phyloP scores from a whole-genome alignment of 2,113 vertebrate genomes.

The Lepus europaeus region DNA sequence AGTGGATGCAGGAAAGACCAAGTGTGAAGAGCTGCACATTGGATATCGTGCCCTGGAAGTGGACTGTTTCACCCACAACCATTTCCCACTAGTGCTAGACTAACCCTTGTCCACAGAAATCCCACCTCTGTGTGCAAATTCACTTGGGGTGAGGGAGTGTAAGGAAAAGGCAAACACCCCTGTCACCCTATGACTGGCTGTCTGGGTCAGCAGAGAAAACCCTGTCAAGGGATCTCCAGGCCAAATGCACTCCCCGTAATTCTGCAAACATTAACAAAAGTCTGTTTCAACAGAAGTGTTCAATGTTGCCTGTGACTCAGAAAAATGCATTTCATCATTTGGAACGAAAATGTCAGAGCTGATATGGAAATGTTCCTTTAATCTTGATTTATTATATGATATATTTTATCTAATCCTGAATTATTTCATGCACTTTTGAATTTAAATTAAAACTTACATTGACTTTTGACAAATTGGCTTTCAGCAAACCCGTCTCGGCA shows the following conservation, averaged over 20 bases:
- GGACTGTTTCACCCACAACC: not conserved
- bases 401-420: not conserved
- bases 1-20: not conserved
- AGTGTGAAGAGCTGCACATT: not conserved
- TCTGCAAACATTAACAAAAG: slow-evolving; percentile 31
- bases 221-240: not conserved
- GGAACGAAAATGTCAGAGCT: slow-evolving; percentile 12
- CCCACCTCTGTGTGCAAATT: not conserved
- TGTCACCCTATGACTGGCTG: not conserved
- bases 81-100: not conserved
- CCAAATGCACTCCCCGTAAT: not conserved
- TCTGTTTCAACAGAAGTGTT: not conserved
- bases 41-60: not conserved
- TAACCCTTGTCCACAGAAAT: not conserved
- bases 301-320: not conserved
- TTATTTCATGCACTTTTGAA: not conserved
- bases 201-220: not conserved
- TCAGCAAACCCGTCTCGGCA: not conserved
- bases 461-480: not conserved
- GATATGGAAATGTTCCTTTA: not conserved
- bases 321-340: not conserved
- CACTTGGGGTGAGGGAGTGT: not conserved
- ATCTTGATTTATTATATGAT: slow-evolving; percentile 10
- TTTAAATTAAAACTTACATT: slow-evolving; percentile 54
- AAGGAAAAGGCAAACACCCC: not conserved